These are phyloP conservation scores for Seladonia tumulorum DNA, from an alignment of 2,888 invertebrate species.

Conservation along the genomic window DNA sequence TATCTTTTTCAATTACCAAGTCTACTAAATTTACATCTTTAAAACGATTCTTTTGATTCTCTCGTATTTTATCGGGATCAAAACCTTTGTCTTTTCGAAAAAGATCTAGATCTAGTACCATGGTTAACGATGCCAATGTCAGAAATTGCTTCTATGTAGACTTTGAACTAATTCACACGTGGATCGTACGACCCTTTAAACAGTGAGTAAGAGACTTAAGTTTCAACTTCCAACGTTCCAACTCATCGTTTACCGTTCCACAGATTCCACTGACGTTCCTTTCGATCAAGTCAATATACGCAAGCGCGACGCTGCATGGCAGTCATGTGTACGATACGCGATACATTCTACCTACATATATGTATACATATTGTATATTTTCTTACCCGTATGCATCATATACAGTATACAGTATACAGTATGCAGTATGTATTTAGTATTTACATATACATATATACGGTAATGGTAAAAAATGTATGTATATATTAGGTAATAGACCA, in stretches of 20 bases:
- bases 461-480: too few relatives aligned
- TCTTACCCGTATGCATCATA: too few relatives aligned
- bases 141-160: neutral
- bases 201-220: neutral
- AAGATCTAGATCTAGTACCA: slow-evolving; percentile 98
- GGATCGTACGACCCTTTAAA: neutral
- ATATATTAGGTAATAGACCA: too few relatives aligned
- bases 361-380: too few relatives aligned
- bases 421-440: too few relatives aligned
- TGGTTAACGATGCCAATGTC: slow-evolving; percentile 81
- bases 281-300: neutral
- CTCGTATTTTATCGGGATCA: slow-evolving; percentile 94
- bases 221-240: neutral
- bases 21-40: slow-evolving; percentile 97
- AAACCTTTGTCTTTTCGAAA: slow-evolving; percentile 98
- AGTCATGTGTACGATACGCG: neutral
- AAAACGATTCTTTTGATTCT: slow-evolving; percentile 96
- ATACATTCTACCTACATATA: too few relatives aligned
- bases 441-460: too few relatives aligned
- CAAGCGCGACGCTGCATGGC: neutral
- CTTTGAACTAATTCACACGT: slow-evolving; percentile 29
- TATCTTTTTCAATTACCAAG: slow-evolving; percentile 94
- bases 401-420: too few relatives aligned
- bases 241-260: slow-evolving; percentile 13
- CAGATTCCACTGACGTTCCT: neutral